These are phyloP conservation scores for Heliconius hortense DNA, from an alignment of 2,888 invertebrate species.

Conservation along the genomic window DNA sequence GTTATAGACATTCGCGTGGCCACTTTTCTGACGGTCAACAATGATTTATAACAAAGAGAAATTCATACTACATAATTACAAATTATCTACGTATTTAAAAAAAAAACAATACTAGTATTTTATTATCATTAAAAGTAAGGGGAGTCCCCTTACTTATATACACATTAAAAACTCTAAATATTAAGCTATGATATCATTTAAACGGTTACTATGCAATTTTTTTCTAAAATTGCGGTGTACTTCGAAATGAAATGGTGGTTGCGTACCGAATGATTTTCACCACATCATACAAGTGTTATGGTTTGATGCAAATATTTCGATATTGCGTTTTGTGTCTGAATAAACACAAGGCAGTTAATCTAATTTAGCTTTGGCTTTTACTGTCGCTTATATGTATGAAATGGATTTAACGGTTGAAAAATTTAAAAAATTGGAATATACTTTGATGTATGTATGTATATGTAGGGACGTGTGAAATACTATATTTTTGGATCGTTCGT, in stretches of 20 bases:
- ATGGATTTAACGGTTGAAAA: constrained; percentile 8
- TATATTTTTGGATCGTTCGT: not conserved
- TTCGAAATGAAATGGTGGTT: constrained; percentile 14
- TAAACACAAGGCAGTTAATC: constrained; percentile 23
- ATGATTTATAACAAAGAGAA: not conserved
- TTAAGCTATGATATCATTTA: not conserved
- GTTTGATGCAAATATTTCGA: constrained; percentile 21
- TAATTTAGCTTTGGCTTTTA: constrained; percentile 24
- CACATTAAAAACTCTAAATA: not conserved
- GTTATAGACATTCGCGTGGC: not conserved
- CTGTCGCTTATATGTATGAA: constrained; percentile 11
- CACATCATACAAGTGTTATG: constrained; percentile 27
- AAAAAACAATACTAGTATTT: not conserved
- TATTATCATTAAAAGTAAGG: not conserved
- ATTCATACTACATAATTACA: not conserved
- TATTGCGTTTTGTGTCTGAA: constrained; percentile 21
- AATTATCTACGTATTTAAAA: not conserved
- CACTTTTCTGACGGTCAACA: too few species aligned
- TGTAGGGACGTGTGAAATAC: not conserved
- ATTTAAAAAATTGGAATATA: constrained; percentile 2
- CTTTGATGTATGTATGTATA: not conserved
- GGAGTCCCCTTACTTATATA: too few species aligned
- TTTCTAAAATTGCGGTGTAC: constrained; percentile 17
- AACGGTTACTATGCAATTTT: not conserved
- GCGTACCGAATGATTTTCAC: constrained; percentile 16